phyloP scores from a whole-genome alignment of 2,113 vertebrate species.

The Struthio camelus region DNA sequence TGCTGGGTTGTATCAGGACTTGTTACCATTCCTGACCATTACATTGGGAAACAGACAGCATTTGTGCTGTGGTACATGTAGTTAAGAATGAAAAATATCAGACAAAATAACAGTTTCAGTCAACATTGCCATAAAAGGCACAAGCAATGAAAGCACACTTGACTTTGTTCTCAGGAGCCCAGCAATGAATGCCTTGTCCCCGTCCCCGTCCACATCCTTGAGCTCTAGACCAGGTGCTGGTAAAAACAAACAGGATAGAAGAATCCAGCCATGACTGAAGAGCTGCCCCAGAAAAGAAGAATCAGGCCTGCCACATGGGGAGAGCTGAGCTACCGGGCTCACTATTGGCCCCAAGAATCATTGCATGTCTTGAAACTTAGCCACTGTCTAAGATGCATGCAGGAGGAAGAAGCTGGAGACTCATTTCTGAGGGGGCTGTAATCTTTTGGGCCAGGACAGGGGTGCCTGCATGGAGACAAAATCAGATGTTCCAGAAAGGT shows the following conservation, averaged over 20 bases:
- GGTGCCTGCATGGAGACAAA: background rate
- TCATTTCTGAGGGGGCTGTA: background rate
- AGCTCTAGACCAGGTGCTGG: background rate
- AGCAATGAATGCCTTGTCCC: background rate
- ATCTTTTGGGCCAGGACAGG: background rate
- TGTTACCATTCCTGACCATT: background rate
- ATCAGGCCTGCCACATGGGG: background rate
- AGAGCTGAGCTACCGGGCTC: background rate
- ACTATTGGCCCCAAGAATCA: accelerated
- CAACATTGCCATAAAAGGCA: background rate
- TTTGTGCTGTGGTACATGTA: background rate
- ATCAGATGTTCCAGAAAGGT: background rate
- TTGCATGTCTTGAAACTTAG: background rate
- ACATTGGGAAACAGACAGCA: background rate
- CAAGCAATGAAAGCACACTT: background rate
- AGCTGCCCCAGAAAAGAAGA: background rate
- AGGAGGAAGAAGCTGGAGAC: background rate
- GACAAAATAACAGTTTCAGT: background rate
- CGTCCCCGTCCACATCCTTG: background rate
- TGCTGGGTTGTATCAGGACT: background rate
- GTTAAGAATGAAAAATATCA: background rate
- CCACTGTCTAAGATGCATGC: background rate
- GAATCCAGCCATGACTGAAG: background rate
- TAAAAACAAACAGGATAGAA: background rate
- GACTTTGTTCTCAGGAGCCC: background rate